Conservation (phyloP, 2,888 invertebrate genomes). For the Plebejus argus region DNA sequence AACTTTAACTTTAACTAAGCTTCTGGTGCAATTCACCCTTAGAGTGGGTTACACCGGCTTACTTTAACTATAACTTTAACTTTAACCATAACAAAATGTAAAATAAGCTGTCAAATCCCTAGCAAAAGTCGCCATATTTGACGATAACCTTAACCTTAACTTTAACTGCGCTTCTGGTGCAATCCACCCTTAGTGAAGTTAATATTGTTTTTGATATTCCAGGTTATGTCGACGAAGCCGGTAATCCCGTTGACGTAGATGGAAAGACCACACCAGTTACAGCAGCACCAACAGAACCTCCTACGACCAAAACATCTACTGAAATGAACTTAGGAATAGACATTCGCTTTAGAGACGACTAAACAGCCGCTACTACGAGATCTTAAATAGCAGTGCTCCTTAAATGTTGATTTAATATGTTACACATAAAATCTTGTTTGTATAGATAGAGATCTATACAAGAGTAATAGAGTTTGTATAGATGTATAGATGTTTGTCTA, state of each 20-base stretch:
- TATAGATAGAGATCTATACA: too few relatives aligned
- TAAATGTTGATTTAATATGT: not conserved
- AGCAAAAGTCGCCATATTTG: too few relatives aligned
- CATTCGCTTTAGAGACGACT: not conserved
- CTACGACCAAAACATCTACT: not conserved
- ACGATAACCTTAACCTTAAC: too few relatives aligned
- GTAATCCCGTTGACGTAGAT: not conserved
- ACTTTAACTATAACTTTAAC: too few relatives aligned
- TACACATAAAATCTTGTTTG: not conserved
- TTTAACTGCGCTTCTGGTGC: too few relatives aligned
- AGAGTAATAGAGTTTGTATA: too few relatives aligned
- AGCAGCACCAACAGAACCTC: not conserved
- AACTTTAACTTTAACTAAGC: too few relatives aligned
- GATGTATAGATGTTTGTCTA: too few relatives aligned
- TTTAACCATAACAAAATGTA: too few relatives aligned
- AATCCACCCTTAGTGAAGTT: not conserved
- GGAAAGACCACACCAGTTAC: not conserved
- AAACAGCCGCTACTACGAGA: not conserved
- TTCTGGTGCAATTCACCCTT: too few relatives aligned
- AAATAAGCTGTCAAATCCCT: too few relatives aligned
- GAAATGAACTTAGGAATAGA: not conserved
- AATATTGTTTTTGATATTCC: not conserved
- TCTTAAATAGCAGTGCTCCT: not conserved
- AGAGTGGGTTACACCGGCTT: too few relatives aligned
- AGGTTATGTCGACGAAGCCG: conserved; percentile 13